These are phyloP conservation scores for Caenorhabditis briggsae DNA, from an alignment of 1,140 invertebrate genomes.

Conservation along the genomic window DNA sequence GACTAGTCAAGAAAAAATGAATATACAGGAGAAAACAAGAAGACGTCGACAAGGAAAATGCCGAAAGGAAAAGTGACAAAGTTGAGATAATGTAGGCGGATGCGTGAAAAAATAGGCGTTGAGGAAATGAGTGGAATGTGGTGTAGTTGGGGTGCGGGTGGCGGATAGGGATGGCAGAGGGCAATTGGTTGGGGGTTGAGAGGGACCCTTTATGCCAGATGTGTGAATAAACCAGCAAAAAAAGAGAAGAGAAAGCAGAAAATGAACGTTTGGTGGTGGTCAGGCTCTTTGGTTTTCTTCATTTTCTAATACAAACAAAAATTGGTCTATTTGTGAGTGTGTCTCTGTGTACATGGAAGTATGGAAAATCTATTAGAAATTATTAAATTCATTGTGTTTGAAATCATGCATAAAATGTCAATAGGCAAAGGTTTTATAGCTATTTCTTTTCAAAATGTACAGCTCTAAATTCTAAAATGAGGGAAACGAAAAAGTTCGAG, in stretches of 20 bases:
- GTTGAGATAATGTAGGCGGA: constrained; percentile 38
- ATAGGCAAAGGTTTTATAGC: not conserved
- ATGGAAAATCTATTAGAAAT: not conserved
- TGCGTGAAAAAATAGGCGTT: not conserved
- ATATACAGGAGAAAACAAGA: not conserved
- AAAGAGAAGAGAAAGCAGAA: no score
- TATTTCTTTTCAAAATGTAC: no score
- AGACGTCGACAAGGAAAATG: not conserved
- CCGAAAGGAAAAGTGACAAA: constrained; percentile 49
- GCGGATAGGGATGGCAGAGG: constrained; percentile 10
- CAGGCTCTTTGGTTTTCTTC: not conserved
- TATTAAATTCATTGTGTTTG: not conserved
- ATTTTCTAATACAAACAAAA: constrained; percentile 49
- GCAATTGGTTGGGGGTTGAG: constrained; percentile 29
- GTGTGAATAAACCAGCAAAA: constrained; percentile 2
- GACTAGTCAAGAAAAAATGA: constrained; percentile 20
- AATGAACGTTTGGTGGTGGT: not conserved
- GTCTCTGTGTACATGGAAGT: not conserved
- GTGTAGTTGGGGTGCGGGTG: constrained; percentile 8
- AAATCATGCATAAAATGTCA: constrained; percentile 8
- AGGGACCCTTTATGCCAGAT: constrained; percentile 49
- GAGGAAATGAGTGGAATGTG: not conserved
- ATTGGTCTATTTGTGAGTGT: not conserved
- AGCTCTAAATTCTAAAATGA: no score
- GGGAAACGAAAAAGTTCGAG: no score